Conservation (phyloP, 1,140 invertebrate species). For the Amphibalanus amphitrite region DNA sequence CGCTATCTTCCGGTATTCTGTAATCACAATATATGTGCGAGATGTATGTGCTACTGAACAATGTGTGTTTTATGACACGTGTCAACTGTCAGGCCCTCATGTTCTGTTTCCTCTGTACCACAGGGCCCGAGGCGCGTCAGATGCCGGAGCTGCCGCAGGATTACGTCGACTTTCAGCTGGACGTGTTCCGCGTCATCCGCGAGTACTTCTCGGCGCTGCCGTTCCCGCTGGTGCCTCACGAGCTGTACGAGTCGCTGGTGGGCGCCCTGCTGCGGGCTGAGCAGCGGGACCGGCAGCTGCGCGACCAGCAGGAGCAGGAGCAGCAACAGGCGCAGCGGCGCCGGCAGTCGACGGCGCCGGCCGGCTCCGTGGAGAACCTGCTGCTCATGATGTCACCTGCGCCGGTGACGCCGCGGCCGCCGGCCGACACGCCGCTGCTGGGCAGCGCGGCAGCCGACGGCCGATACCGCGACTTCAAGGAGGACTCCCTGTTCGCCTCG, state of each 20-base stretch:
- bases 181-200: conserved; percentile 31
- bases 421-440: background rate
- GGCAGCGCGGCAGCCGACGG: background rate
- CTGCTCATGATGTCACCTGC: background rate
- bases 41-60: too few relatives aligned
- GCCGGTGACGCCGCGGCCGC: background rate
- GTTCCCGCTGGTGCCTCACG: conserved; percentile 26
- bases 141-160: conserved; percentile 3
- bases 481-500: conserved; percentile 4
- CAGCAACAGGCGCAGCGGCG: background rate
- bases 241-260: conserved; percentile 27
- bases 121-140: background rate
- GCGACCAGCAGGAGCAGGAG: background rate
- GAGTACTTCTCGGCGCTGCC: conserved; percentile 29
- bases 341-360: background rate
- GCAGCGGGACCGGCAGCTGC: background rate
- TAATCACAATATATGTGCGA: too few relatives aligned
- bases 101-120: background rate
- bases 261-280: conserved; percentile 22
- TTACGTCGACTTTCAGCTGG: conserved; percentile 32
- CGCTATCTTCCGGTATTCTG: too few relatives aligned
- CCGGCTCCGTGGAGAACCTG: background rate
- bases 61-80: too few relatives aligned
- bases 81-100: too few relatives aligned
- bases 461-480: background rate